A percentile compares a stretch with the other conserved stretches of the same genome.
Evolutionary conservation across 2,113 vertebrate species (phyloP).

Genomic region (Uria aalge): DNA sequence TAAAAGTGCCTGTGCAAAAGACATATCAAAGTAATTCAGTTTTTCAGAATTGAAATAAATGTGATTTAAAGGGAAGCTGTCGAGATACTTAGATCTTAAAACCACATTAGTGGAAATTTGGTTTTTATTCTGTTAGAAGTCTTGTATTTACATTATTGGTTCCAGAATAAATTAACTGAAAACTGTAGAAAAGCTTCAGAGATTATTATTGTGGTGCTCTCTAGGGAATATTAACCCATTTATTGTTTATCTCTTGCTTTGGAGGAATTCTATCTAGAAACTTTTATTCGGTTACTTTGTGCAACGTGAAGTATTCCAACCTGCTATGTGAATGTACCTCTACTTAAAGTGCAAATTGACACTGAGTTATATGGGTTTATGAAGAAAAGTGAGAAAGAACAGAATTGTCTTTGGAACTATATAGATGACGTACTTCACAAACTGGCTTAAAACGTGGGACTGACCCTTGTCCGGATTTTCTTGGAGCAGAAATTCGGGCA

Average conservation of each 20-base stretch:
- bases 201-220: background rate
- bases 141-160: background rate
- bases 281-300: background rate
- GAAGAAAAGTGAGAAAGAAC: background rate
- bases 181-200: background rate
- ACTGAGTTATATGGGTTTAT: background rate
- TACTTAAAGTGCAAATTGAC: background rate
- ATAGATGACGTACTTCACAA: background rate
- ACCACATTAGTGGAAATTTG: background rate
- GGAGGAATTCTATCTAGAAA: background rate
- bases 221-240: background rate
- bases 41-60: constrained; percentile 21
- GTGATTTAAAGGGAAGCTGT: background rate
- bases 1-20: background rate
- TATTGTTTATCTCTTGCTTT: background rate
- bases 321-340: background rate
- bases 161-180: background rate
- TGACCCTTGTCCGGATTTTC: background rate
- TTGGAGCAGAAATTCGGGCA: background rate
- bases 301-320: background rate
- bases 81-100: background rate
- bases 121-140: background rate
- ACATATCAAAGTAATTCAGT: constrained; percentile 3
- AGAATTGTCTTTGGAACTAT: background rate
- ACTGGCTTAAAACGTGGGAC: background rate